Evolutionary conservation across 2,888 invertebrate genomes (phyloP), one percentile per base, ranked within the genome.

Genomic region (Leistus spinibarbis): DNA sequence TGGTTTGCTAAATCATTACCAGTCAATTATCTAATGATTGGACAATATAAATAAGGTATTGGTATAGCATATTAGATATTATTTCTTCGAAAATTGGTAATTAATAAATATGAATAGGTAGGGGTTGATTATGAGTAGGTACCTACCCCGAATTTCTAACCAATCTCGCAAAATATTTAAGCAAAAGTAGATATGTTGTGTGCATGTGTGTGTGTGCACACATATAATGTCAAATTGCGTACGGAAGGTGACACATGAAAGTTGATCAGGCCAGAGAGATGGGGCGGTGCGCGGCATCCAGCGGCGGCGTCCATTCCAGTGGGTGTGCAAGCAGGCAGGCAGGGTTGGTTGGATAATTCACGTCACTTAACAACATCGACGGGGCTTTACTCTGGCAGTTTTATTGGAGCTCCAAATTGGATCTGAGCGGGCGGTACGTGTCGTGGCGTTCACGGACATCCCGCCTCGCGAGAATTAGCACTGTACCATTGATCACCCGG

Each of bases 341-440:
- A 79, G 78, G 65, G 72, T 57, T 76, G 81, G 80, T 77, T 79
- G 84, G 85, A 85, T 86, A 86, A 86, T 86, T 86, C 86, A 85
- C 84, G 86, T 86, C 86, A 86, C 86, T 86, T 86, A 85, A 84
- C 85, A 83, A 82, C 85, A 85, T 85, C 86, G 86, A 85, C 85
- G 83, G 83, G 84, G 85, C 85, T 85, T 86, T 85, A 82, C 83
- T 80, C 82, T 86, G 85, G 85, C 86, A 85, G 85, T 86, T 86
- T 85, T 86, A 86, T 86, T 86, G 86, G 85, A 83, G 84, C 84
- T 83, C 85, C 84, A 85, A 86, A 85, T 86, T 86, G 85, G 84
- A 84, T 83, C 82, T 83, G 83, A 83, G 82, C 82, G 81, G 79
- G 82, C 79, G 80, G 78, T 79, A 79, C 77, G 77, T 66, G 75